Evolutionary conservation across 2,797 vertebrate genomes (phyloP), one percentile per base, ranked within the genome.

Genomic region (Crenuchus spilurus): DNA sequence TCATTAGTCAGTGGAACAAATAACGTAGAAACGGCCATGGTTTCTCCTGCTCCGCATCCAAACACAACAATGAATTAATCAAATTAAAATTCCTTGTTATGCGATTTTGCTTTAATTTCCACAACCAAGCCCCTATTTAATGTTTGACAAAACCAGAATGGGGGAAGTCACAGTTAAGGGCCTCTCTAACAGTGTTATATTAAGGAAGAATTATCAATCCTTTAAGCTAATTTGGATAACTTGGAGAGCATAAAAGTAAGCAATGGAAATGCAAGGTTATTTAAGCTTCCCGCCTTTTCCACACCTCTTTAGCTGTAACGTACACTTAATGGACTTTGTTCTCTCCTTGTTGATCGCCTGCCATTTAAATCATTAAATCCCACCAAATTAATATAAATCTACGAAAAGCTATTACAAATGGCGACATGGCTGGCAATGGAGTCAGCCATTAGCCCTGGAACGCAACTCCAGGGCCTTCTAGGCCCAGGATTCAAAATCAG

Each of bases 161-260:
- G 86, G 82, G 83, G 89, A 54, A 93, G 92, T 93, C 92, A 93
- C 93, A 94, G 88, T 93, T 91, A 91, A 90, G 76, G 81, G 87
- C 90, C 90, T 91, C 87, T 89, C 87, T 93, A 92, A 93, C 91
- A 92, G 91, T 92, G 91, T 93, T 91, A 93, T 93, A 92, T 92
- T 92, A 92, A 89, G 87, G 84, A 92, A 92, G 90, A 93, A 94
- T 93, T 91, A 93, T 93, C 93, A 93, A 93, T 93, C 92, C 92
- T 92, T 93, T 93, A 94, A 93, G 92, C 92, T 93, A 93, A 93
- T 93, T 94, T 94, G 91, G 91, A 88, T 92, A 93, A 91, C 90
- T 92, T 91, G 79, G 88, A 83, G 88, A 89, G 88, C 90, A 90
- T 90, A 92, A 91, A 80, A 92, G 88, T 91, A 86, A 89, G 91